phyloP scores from a whole-genome alignment of 2,797 vertebrate genomes.

The Synanceia verrucosa region DNA sequence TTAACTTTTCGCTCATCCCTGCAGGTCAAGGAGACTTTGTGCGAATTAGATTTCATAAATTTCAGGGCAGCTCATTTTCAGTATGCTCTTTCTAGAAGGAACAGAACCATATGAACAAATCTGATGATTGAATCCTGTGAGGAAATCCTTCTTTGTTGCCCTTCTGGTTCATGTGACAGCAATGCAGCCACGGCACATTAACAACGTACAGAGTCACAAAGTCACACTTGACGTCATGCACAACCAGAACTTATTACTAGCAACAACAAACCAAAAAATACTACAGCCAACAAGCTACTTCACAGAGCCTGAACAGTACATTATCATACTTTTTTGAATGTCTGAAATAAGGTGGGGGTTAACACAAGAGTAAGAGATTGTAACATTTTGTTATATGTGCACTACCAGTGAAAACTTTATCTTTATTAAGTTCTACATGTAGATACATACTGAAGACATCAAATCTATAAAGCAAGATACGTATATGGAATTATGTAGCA shows the following conservation, averaged over 20 bases:
- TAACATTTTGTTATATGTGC: too few relatives aligned
- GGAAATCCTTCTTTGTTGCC: constrained; percentile 2
- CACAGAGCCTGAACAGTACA: too few relatives aligned
- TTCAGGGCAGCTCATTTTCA: not conserved
- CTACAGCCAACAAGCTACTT: too few relatives aligned
- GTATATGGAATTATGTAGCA: too few relatives aligned
- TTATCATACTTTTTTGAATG: not conserved
- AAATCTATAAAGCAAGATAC: too few relatives aligned
- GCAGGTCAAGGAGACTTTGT: constrained; percentile 1
- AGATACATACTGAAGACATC: too few relatives aligned
- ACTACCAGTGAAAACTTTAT: too few relatives aligned
- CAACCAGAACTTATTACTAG: not conserved
- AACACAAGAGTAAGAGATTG: too few relatives aligned
- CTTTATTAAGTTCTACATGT: too few relatives aligned
- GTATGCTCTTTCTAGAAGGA: not conserved
- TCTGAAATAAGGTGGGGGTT: too few relatives aligned
- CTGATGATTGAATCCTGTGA: not conserved
- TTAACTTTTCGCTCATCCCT: not conserved
- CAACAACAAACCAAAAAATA: constrained; percentile 11
- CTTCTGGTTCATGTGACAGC: constrained; percentile 3
- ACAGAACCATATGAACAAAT: not conserved
- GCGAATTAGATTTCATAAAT: constrained; percentile 1
- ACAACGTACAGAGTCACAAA: not conserved
- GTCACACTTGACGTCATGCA: constrained; percentile 1
- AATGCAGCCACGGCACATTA: not conserved